phyloP scores from a whole-genome alignment of 2,888 invertebrate species.

The Portevinia maculata region DNA sequence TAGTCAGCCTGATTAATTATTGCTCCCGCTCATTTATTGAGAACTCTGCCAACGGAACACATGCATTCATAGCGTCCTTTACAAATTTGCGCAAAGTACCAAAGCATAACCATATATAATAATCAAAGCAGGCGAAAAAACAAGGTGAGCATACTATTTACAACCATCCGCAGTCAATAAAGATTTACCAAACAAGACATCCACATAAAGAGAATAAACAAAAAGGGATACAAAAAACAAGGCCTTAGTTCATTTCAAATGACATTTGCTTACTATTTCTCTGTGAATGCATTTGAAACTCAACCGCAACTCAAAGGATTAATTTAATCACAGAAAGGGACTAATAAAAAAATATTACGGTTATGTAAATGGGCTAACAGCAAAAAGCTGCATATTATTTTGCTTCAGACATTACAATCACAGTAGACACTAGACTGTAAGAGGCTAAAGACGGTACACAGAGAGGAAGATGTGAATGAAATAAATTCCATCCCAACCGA shows the following conservation, averaged over 20 bases:
- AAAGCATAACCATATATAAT: constrained; percentile 68
- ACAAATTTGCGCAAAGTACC: constrained; percentile 51
- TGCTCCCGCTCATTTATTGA: constrained; percentile 53
- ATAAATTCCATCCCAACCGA: constrained; percentile 14
- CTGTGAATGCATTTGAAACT: constrained; percentile 59
- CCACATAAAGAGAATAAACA: neutral
- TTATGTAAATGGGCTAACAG: constrained; percentile 57
- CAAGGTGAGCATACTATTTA: constrained; percentile 61
- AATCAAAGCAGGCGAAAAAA: constrained; percentile 37
- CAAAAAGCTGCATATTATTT: constrained; percentile 26
- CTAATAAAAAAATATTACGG: constrained; percentile 67
- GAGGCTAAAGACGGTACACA: neutral
- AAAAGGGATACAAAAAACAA: constrained; percentile 8
- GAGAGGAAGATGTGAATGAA: neutral
- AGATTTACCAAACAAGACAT: constrained; percentile 57
- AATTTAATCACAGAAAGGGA: constrained; percentile 61
- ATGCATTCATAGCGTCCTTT: constrained; percentile 66
- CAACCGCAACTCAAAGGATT: constrained; percentile 55
- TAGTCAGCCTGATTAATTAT: constrained; percentile 59
- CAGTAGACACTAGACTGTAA: constrained; percentile 26
- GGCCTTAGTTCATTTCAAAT: constrained; percentile 49
- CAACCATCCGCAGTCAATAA: constrained; percentile 72
- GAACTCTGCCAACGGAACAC: constrained; percentile 35
- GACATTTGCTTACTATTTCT: constrained; percentile 33
- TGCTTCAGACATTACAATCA: constrained; percentile 12